phyloP scores from a whole-genome alignment of 2,113 vertebrate genomes.

The Brachyhypopomus gauderio region DNA sequence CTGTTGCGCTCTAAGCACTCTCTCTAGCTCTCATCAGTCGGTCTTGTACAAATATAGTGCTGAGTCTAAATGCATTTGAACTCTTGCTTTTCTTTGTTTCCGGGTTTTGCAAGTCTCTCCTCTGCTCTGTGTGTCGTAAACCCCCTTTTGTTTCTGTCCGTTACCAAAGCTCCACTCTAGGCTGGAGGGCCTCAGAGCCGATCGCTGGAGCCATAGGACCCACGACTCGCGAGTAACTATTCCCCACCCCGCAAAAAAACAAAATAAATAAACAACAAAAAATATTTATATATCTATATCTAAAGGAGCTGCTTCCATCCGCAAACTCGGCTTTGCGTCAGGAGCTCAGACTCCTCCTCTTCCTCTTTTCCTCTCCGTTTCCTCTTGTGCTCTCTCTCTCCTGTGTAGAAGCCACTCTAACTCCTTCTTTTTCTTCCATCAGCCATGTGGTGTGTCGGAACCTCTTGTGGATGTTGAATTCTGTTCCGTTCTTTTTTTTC shows the following conservation, averaged over 20 bases:
- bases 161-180: constrained; percentile 88
- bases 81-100: constrained; percentile 38
- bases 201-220: constrained; percentile 89
- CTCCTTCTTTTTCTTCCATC: constrained; percentile 42
- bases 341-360: constrained; percentile 64
- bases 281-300: no score
- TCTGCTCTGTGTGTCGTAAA: constrained; percentile 85
- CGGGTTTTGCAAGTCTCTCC: constrained; percentile 50
- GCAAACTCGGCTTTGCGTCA: constrained; percentile 87
- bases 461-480: constrained; percentile 46
- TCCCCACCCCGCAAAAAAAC: constrained; percentile 64
- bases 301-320: constrained; percentile 87
- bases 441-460: constrained; percentile 52
- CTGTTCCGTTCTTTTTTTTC: constrained; percentile 64
- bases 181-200: constrained; percentile 92
- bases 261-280: neutral
- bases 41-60: constrained; percentile 36
- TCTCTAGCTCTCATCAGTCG: constrained; percentile 16
- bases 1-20: constrained; percentile 2
- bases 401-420: constrained; percentile 10
- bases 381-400: constrained; percentile 11
- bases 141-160: constrained; percentile 83
- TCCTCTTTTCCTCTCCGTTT: constrained; percentile 31
- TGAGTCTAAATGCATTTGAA: constrained; percentile 31
- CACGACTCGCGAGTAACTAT: constrained; percentile 92